Conservation (phyloP, 1,140 invertebrate genomes). For the Drosophila pectinifera region DNA sequence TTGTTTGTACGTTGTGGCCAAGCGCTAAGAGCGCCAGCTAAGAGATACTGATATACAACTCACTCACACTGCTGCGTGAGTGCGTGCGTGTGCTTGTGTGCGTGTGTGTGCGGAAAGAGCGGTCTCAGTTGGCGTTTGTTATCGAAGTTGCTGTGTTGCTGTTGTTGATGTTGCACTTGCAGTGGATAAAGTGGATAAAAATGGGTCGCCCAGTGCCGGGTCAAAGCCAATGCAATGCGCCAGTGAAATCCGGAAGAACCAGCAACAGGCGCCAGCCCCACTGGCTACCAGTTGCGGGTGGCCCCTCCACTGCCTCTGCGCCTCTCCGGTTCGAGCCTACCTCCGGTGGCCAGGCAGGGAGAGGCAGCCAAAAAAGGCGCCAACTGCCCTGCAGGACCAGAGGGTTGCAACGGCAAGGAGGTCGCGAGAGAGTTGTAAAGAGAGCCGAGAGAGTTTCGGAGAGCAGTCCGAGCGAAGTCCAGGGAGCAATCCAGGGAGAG, state of each 20-base stretch:
- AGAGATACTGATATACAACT: slow-evolving; percentile 50
- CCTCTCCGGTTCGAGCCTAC: background rate
- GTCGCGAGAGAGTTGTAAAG: background rate
- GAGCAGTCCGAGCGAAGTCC: slow-evolving; percentile 4
- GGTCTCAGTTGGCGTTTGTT: slow-evolving; percentile 8
- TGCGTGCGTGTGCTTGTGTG: slow-evolving; percentile 5
- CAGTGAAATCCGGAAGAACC: slow-evolving; percentile 45
- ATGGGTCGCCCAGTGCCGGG: slow-evolving; percentile 29
- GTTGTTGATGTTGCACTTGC: slow-evolving; percentile 1
- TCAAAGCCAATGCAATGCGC: slow-evolving; percentile 51
- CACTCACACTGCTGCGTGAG: slow-evolving; percentile 9
- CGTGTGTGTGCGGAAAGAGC: slow-evolving; percentile 29
- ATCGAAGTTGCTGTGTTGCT: background rate
- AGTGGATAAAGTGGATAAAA: slow-evolving; percentile 19
- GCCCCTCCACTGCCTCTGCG: slow-evolving; percentile 26
- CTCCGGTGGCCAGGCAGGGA: background rate
- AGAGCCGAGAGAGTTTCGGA: slow-evolving; percentile 8
- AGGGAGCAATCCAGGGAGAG: slow-evolving; percentile 6
- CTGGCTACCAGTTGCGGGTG: slow-evolving; percentile 23
- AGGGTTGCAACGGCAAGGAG: slow-evolving; percentile 14
- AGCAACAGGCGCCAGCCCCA: slow-evolving; percentile 9
- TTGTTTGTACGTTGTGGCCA: slow-evolving; percentile 68
- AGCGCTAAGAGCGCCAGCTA: slow-evolving; percentile 61
- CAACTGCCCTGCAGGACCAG: slow-evolving; percentile 24
- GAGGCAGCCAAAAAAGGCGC: slow-evolving; percentile 57